Evolutionary conservation across 2,797 vertebrate genomes (phyloP).

Genomic region (Gephyroberyx darwinii): DNA sequence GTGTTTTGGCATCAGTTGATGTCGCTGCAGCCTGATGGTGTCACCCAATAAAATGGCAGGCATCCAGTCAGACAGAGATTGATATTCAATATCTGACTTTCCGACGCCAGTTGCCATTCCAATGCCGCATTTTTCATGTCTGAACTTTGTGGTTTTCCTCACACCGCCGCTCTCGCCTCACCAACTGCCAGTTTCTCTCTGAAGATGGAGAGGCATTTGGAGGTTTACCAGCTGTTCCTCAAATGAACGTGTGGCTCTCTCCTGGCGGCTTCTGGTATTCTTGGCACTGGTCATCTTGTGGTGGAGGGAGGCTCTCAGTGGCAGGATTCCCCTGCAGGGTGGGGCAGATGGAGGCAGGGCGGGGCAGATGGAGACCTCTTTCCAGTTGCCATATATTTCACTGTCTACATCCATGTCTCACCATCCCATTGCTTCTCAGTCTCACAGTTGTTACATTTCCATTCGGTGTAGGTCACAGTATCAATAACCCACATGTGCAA

Average conservation of each 20-base stretch:
- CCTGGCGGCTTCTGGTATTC: conserved; percentile 58
- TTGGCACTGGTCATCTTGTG: conserved; percentile 52
- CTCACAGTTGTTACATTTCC: conserved; percentile 14
- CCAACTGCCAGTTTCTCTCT: conserved; percentile 67
- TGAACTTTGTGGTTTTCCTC: conserved; percentile 48
- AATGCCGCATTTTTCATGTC: conserved; percentile 40
- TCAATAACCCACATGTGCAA: conserved; percentile 52
- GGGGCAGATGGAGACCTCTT: conserved; percentile 61
- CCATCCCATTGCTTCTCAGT: conserved; percentile 9
- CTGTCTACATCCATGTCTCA: conserved; percentile 20
- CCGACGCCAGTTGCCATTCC: conserved; percentile 65
- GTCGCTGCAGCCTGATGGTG: neutral
- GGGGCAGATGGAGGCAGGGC: conserved; percentile 60
- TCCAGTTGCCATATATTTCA: conserved; percentile 38
- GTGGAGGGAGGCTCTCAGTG: conserved; percentile 36
- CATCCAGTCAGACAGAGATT: conserved; percentile 15
- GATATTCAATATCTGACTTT: conserved; percentile 25
- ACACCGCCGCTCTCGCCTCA: conserved; percentile 39
- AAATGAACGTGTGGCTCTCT: conserved; percentile 45
- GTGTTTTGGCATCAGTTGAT: conserved; percentile 20
- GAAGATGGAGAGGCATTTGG: conserved; percentile 57
- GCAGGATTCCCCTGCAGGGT: conserved; percentile 73
- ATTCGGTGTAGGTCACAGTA: conserved; percentile 53
- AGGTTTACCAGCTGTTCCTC: conserved; percentile 69
- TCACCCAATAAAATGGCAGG: conserved; percentile 26